Conservation (phyloP, 1,140 invertebrate genomes). For the Trachymyrmex septentrionalis region DNA sequence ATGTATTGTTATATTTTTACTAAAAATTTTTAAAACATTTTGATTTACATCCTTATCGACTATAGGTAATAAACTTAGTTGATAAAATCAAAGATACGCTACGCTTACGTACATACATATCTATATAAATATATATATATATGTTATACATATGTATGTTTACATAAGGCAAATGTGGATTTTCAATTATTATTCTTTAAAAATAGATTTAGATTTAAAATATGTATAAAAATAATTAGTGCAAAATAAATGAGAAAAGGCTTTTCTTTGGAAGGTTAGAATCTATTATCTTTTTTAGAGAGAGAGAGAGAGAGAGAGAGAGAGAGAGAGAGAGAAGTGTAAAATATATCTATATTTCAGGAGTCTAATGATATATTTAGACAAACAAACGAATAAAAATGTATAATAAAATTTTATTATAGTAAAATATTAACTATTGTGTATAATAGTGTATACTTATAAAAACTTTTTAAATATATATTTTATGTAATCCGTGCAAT, state of each 20-base stretch:
- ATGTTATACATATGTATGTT: too few relatives aligned
- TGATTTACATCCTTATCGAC: constrained; percentile 25
- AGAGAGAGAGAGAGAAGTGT: too few relatives aligned
- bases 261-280: not conserved
- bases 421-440: too few relatives aligned
- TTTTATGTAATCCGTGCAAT: not conserved
- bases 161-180: not conserved
- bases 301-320: too few relatives aligned
- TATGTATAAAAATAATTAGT: not conserved
- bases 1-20: not conserved
- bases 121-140: not conserved
- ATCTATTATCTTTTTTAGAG: not conserved
- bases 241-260: not conserved
- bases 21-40: not conserved
- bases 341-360: not conserved
- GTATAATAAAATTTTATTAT: constrained; percentile 12
- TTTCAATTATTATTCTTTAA: not conserved
- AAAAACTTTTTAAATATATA: not conserved
- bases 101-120: not conserved
- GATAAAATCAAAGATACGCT: not conserved
- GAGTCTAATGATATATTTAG: not conserved
- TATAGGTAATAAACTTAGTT: constrained; percentile 23
- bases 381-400: not conserved
- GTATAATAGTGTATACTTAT: not conserved
- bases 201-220: not conserved